Base-by-base conservation (phyloP, 2,113 vertebrate species). In the Procavia capensis region DNA sequence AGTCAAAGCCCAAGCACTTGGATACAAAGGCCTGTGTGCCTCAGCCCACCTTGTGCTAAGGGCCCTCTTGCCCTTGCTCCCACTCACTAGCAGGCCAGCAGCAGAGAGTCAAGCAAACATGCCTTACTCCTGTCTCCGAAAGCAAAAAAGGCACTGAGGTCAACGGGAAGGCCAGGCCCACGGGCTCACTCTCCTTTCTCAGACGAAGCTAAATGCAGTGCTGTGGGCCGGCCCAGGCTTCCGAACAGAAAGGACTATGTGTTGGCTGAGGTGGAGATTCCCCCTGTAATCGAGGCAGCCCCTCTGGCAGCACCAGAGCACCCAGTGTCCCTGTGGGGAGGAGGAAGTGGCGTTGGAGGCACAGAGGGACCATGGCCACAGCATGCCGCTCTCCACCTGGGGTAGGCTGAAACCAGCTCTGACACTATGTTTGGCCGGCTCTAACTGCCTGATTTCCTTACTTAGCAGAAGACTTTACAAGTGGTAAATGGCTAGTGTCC, bases 141-240 rank as follows among this genome's bases (percentile, higher is more conserved):
- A 47, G 93, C 89, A 74, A 78, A 98, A 68, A 98, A 98, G 98
- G 98, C 98, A 98, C 98, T 98, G 98, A 98, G 98, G 98, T 98
- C 97, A 89, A 96, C 5, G 1, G 72, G 81, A 61, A 82, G 91
- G 83, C 50, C 68, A 34, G 92, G 75, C 72, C 95, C 25, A 41
- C 3, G 2, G n/a, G 75, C 64, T 90, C 41, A 11, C 47, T 22
- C 57, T 87, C 66, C 85, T 50, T 68, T 54, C 24, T 74, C 63
- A 47, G 45, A 66, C 50, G 45, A 74, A 11, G 17, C 66, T 10
- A 45, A 16, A 34, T 2, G 1, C 80, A 34, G 61, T 27, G 72
- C 88, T 34, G 1, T 0, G 0, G 72, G 39, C 76, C 0, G 45
- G 61, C 68, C 95, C 3, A 0, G 0, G n/a, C 91, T 85, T 83